Evolutionary conservation across 2,113 vertebrate genomes (phyloP), one percentile per base, ranked within the genome.

Genomic region (Polyodon spathula): DNA sequence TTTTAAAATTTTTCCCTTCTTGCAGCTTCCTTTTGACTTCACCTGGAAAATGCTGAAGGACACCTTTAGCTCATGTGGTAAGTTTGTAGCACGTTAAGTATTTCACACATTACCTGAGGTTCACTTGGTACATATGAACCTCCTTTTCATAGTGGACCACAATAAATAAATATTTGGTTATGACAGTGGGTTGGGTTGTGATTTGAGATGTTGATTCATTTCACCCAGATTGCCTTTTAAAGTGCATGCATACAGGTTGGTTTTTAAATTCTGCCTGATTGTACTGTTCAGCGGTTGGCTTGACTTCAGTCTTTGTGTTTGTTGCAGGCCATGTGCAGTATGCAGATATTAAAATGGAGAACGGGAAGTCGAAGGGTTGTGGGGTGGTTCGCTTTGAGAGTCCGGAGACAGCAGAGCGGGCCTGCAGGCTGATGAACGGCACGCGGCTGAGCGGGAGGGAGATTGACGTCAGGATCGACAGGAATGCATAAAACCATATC

Each of bases 11-110:
- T 37, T n/a, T n/a, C n/a, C n/a, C 4, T 40, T 37, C 1, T 55
- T 12, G 5, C 79, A 98, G 95, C 87, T 98, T 62, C 93, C 95
- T 51, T 98, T 97, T 86, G 96, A 98, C 73, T 97, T 97, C 71
- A 95, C 91, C 63, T 98, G 95, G 94, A 97, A 97, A 81, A 96
- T 94, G 90, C 84, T 98, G 70, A 98, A 98, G 78, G 96, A 98
- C 74, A 94, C 94, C 68, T 98, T 98, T 77, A 97, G 92, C 38
- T 86, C 95, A 55, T 98, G 93, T 48, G 95, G 95, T 98, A 81
- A 91, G 88, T 80, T n/a, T n/a, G n/a, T n/a, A n/a, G n/a, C n/a
- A n/a, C n/a, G n/a, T n/a, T n/a, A n/a, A n/a, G n/a, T n/a, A n/a
- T n/a, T n/a, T n/a, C 70, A 59, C 38, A 40, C 64, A 69, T 68